These are phyloP conservation scores for Folsomia manolachei DNA, from an alignment of 2,888 invertebrate species.

Conservation along the genomic window DNA sequence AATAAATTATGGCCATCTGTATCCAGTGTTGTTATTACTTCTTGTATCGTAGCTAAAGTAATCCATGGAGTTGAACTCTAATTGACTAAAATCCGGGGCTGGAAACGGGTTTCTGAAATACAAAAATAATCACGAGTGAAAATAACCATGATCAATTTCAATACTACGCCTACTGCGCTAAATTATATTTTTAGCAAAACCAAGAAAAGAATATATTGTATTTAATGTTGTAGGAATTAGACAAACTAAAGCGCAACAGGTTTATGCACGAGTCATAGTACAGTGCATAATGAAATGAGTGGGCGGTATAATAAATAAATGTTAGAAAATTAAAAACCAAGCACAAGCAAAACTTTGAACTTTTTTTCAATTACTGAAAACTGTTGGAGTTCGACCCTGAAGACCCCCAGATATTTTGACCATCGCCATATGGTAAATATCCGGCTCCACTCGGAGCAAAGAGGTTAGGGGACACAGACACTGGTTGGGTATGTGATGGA, in stretches of 20 bases:
- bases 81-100: conserved; percentile 12
- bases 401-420: conserved; percentile 15
- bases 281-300: background rate
- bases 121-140: too few relatives aligned
- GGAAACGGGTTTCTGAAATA: background rate
- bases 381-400: background rate
- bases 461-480: background rate
- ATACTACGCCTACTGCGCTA: background rate
- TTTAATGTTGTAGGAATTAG: too few relatives aligned
- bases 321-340: background rate
- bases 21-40: background rate
- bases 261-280: background rate
- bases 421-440: conserved; percentile 12
- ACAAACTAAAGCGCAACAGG: background rate
- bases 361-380: conserved; percentile 8
- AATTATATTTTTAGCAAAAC: background rate
- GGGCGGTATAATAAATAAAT: background rate
- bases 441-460: background rate
- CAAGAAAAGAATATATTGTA: background rate
- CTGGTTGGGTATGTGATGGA: background rate
- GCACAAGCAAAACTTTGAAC: background rate
- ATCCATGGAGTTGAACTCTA: conserved; percentile 11
- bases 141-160: too few relatives aligned
- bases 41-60: background rate
- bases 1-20: conserved; percentile 9